Evolutionary conservation across 2,797 vertebrate genomes (phyloP), one percentile per base, ranked within the genome.

Genomic region (Percopsis omiscomaycus): DNA sequence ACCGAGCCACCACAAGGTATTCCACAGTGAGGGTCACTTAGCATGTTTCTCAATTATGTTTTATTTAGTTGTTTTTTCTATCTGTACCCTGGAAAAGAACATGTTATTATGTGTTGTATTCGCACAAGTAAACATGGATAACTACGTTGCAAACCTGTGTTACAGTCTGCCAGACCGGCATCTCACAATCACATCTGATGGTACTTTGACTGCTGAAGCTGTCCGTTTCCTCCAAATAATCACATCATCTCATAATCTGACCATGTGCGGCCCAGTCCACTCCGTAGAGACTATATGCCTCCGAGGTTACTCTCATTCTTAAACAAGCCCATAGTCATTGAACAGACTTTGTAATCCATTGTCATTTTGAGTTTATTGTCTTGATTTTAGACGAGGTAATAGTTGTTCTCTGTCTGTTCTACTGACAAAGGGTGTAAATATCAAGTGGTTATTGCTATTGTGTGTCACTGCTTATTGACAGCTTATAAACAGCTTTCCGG

Each of bases 151-250:
- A n/a, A 13, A 61, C 28, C 59, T 65, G 71, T 49, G 64, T 74
- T 69, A n/a, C 37, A 10, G 15, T 66, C 67, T 46, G 74, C 83
- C 69, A 5, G 63, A 64, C 58, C 53, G 46, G 59, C 58, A 59
- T 74, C 66, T 68, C 75, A 62, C 69, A 80, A 82, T 81, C 79
- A 83, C 69, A 76, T 85, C 79, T 80, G 80, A 83, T 44, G 60
- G 42, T 57, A 45, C 73, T 86, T 81, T 66, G 59, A 68, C 69
- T 68, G 22, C 10, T 83, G 67, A 64, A 84, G 67, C 74, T 81
- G 73, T 82, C 71, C 13, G 71, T 83, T 72, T 73, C 58, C 66
- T 73, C 4, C 48, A 73, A 86, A 82, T 72, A 69, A 60, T 81
- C 58, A 32, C 66, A 53, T 84, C 78, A 77, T 83, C 46, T 61